These are phyloP conservation scores for Pangasius macronema DNA, from an alignment of 2,797 vertebrate genomes.

Conservation along the genomic window DNA sequence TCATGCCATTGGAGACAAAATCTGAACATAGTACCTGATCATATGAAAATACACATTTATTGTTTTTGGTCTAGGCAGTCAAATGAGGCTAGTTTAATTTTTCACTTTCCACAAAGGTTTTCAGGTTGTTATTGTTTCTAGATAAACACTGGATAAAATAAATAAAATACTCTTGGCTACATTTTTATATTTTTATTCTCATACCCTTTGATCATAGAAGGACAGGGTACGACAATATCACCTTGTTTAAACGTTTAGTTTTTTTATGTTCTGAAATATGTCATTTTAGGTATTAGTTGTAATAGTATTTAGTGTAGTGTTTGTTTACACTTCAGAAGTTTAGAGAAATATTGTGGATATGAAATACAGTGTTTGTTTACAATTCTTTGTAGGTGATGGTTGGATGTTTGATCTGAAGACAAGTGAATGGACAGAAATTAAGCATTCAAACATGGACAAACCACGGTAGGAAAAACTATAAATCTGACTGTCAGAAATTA, in stretches of 20 bases:
- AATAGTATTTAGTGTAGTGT: too few relatives aligned
- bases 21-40: not conserved
- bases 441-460: slow-evolving; percentile 84
- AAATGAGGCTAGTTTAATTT: not conserved
- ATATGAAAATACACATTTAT: not conserved
- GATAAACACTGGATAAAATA: not conserved
- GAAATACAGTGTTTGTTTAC: not conserved
- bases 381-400: slow-evolving; percentile 81
- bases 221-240: not conserved
- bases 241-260: not conserved
- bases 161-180: too few relatives aligned
- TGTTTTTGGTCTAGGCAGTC: not conserved
- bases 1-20: not conserved
- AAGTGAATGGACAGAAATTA: slow-evolving; percentile 87
- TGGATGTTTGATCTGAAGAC: slow-evolving; percentile 85
- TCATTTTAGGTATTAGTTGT: too few relatives aligned
- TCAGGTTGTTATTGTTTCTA: not conserved
- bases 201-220: not conserved
- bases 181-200: not conserved
- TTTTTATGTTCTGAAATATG: too few relatives aligned
- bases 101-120: not conserved
- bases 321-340: not conserved
- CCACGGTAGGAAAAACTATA: slow-evolving; percentile 78
- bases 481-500: not conserved
- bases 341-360: not conserved